Percentiles rank a stretch among this genome's conserved stretches.
These are phyloP conservation scores for Mercenaria mercenaria DNA, from an alignment of 1,140 invertebrate species.

Conservation along the genomic window DNA sequence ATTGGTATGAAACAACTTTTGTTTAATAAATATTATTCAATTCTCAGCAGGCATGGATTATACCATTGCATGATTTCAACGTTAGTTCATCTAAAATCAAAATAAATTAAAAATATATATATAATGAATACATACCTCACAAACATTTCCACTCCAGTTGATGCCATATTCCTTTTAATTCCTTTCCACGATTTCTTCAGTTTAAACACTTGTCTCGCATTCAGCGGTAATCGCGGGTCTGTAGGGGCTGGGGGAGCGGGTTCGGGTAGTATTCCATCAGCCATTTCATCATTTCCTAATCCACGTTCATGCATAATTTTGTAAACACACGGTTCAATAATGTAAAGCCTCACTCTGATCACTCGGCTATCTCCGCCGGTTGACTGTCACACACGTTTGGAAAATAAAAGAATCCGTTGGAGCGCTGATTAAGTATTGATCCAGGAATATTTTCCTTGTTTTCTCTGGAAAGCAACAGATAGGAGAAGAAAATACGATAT, in stretches of 20 bases:
- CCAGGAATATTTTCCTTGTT: background rate
- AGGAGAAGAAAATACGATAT: background rate
- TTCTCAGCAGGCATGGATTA: too few species aligned
- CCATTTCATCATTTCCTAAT: slow-evolving; percentile 70
- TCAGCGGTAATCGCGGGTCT: slow-evolving; percentile 81
- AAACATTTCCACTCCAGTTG: slow-evolving; percentile 84
- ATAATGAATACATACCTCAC: slow-evolving; percentile 74
- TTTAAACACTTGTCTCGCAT: slow-evolving; percentile 83
- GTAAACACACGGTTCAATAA: slow-evolving; percentile 48
- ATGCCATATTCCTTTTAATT: slow-evolving; percentile 82
- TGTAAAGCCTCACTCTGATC: slow-evolving; percentile 23
- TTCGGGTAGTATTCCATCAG: slow-evolving; percentile 73
- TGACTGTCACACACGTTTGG: background rate
- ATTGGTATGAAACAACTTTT: too few species aligned
- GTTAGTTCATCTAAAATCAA: too few species aligned
- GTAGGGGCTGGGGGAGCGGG: slow-evolving; percentile 78
- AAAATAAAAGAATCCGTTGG: slow-evolving; percentile 26
- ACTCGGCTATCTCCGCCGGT: slow-evolving; percentile 24
- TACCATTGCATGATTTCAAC: too few species aligned
- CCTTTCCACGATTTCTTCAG: slow-evolving; percentile 85
- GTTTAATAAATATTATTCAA: too few species aligned
- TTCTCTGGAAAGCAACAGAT: slow-evolving; percentile 16
- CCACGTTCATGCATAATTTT: slow-evolving; percentile 61
- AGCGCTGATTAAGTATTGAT: slow-evolving; percentile 29
- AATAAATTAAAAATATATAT: background rate